Evolutionary conservation across 2,113 vertebrate species (phyloP), one percentile per base, ranked within the genome.

Genomic region (Hemichromis elongatus): DNA sequence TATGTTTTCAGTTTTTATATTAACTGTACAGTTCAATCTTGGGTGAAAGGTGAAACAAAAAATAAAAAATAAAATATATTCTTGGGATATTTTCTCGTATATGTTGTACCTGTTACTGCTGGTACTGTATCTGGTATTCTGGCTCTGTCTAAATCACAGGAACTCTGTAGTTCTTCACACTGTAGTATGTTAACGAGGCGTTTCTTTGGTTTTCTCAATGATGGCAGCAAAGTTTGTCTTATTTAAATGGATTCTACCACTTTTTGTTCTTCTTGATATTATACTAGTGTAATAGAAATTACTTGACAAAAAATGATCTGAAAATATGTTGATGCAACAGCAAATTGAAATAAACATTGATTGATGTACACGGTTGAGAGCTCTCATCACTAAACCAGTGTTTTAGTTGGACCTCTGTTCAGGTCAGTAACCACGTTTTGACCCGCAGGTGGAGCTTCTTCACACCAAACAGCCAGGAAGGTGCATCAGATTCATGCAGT

Each of bases 91-190:
- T 95, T 96, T 95, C 92, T 95, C 92, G 92, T 96, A 91, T 96
- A 95, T 95, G 91, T 96, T 95, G 95, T 97, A 96, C 96, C 95
- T 96, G 95, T 97, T 95, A 94, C 89, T 95, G 95, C 96, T 96
- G 96, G 96, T 95, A 94, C 93, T 92, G 95, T 94, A 93, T 93
- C 94, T 93, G 90, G 92, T 96, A 95, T 90, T 96, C 95, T 94
- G 94, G 93, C 90, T 96, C 90, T 88, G 93, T 94, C 92, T 88
- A 86, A 94, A 94, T 96, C 93, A 94, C 94, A 95, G 92, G 92
- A 94, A 92, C 30, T 90, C 88, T 93, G 93, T 95, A 92, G 93
- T 93, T 93, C 93, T 93, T 91, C 93, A 92, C 90, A 89, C 87
- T 91, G 94, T 96, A 83, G 92, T 95, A 85, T 95, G 81, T 86